Conservation (phyloP, 2,113 vertebrate species). For the Psilopogon haemacephalus region DNA sequence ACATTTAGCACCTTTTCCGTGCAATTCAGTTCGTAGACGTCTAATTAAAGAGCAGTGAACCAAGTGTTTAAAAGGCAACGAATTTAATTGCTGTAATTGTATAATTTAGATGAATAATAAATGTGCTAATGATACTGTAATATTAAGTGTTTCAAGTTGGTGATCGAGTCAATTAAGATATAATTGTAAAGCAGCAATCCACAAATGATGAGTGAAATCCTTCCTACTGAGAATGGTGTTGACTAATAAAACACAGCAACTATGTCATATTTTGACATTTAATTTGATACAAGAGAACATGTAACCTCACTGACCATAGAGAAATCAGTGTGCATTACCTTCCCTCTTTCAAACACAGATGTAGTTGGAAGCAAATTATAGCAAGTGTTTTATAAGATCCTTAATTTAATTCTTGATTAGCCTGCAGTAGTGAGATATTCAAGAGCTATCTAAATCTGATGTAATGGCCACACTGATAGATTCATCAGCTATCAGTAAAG, state of each 20-base stretch:
- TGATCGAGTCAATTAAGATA: slow-evolving; percentile 77
- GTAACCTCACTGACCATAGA: not conserved
- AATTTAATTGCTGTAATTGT: slow-evolving; percentile 73
- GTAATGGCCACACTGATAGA: not conserved
- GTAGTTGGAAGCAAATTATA: not conserved
- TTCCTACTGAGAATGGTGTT: slow-evolving; percentile 28
- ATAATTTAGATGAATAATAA: slow-evolving; percentile 75
- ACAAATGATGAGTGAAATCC: slow-evolving; percentile 42
- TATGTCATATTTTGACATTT: not conserved
- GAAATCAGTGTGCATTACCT: not conserved
- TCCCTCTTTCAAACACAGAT: not conserved
- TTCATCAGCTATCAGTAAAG: not conserved
- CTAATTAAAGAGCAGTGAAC: slow-evolving; percentile 76
- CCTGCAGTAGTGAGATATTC: not conserved
- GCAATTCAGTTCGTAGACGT: slow-evolving; percentile 36
- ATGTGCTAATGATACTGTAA: slow-evolving; percentile 69
- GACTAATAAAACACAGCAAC: not conserved
- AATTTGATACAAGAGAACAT: not conserved
- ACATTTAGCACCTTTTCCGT: slow-evolving; percentile 50
- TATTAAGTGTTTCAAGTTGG: slow-evolving; percentile 72
- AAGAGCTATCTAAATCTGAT: not conserved
- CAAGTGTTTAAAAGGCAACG: slow-evolving; percentile 66
- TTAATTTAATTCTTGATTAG: not conserved
- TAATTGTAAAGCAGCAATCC: slow-evolving; percentile 67
- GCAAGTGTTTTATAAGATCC: not conserved